Evolutionary conservation across 2,888 invertebrate species (phyloP), one percentile per base, ranked within the genome.

Genomic region (Epiblema foenella): DNA sequence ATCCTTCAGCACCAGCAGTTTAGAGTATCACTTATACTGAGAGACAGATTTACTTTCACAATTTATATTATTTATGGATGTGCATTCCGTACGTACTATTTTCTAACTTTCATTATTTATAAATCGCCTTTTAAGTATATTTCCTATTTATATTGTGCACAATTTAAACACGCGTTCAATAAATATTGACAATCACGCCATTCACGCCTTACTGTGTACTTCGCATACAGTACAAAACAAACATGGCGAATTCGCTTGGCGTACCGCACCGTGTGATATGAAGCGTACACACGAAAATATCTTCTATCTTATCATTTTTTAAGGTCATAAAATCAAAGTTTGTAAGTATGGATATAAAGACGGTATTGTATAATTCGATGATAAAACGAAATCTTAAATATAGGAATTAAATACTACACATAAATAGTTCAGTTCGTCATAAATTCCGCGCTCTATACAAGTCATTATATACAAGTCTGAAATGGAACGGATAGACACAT

Each of bases 171-270:
- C 18, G 46, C 56, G 51, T 24, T 33, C 33, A 20, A 37, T 52
- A 65, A 70, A 70, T 70, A 70, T 70, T 70, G 29, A 24, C 51
- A n/a, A 29, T 42, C 65, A 39, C 65, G 65, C 59, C 51, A 15
- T 18, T 42, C 65, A 24, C 65, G 65, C 59, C 57, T 42, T 49
- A 18, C 12, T 54, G 46, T 70, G 46, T 66, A n/a, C 59, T 12
- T 8, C 33, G 57, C 57, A 54, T 24, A 70, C 70, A 15, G 33
- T 42, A 24, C 12, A 46, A 33, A 37, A 20, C 52, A 70, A 70
- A 66, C 46, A 70, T 17, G 20, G 46, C 65, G 51, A 20, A 54
- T 54, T 37, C 56, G 56, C 20, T 33, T 15, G n/a, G 46, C 17
- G 10, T 39, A 15, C 39, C 17, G 10, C 29, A 15, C 39, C 58